phyloP scores from a whole-genome alignment of 2,888 invertebrate species.

The Lathronympha strigana region DNA sequence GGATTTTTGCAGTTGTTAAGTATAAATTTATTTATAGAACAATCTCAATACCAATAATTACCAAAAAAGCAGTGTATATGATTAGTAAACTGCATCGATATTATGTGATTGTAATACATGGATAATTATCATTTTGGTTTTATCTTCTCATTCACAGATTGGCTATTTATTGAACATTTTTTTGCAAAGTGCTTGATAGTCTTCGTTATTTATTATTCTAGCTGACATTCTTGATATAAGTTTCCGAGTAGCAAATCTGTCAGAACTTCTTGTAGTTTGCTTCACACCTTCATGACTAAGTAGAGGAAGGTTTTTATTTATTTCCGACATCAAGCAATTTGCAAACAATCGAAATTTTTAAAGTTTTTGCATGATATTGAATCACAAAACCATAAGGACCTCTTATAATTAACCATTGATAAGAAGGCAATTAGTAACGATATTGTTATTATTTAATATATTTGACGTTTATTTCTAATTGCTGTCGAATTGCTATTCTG shows the following conservation, averaged over 20 bases:
- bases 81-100: conserved; percentile 76
- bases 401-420: conserved; percentile 85
- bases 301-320: conserved; percentile 25
- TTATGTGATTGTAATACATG: conserved; percentile 76
- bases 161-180: conserved; percentile 55
- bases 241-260: conserved; percentile 34
- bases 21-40: conserved; percentile 84
- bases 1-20: conserved; percentile 85
- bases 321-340: conserved; percentile 61
- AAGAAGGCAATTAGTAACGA: conserved; percentile 83
- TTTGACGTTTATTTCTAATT: conserved; percentile 83
- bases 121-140: conserved; percentile 62
- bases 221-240: conserved; percentile 22
- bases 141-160: conserved; percentile 57
- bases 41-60: conserved; percentile 85
- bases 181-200: conserved; percentile 64
- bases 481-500: conserved; percentile 81
- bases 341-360: conserved; percentile 48
- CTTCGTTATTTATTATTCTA: conserved; percentile 42
- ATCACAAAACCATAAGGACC: conserved; percentile 84
- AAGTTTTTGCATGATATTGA: conserved; percentile 65
- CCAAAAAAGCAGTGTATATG: conserved; percentile 82
- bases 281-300: conserved; percentile 8
- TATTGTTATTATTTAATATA: conserved; percentile 85
- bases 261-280: not conserved